A percentile compares a stretch with the other conserved stretches of the same genome.
phyloP scores from a whole-genome alignment of 1,140 invertebrate species.

The Zaprionus ornatus region DNA sequence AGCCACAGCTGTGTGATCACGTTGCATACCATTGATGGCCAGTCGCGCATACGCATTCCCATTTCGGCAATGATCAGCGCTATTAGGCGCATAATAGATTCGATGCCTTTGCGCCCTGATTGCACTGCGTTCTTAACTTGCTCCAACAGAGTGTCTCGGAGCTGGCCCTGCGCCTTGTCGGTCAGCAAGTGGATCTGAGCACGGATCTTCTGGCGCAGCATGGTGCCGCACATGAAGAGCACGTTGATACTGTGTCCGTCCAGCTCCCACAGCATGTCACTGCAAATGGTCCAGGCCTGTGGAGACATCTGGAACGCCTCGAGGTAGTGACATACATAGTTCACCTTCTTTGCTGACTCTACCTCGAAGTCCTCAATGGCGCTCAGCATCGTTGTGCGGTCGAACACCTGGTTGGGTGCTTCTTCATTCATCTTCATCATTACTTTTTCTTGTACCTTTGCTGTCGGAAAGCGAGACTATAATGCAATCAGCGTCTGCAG shows the following conservation, averaged over 20 bases:
- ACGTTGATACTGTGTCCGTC: neutral
- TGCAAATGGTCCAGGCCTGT: neutral
- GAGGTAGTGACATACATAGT: neutral
- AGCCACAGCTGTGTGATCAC: neutral
- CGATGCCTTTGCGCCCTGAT: neutral
- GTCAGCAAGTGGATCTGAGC: neutral
- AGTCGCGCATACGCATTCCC: neutral
- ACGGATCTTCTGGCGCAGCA: neutral
- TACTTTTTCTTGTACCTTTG: too few relatives aligned
- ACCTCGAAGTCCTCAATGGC: neutral
- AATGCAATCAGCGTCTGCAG: too few relatives aligned
- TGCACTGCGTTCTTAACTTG: neutral
- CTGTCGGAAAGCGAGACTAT: too few relatives aligned
- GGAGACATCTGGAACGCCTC: neutral
- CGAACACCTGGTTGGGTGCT: fast-evolving
- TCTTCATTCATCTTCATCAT: too few relatives aligned
- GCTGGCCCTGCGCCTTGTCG: neutral
- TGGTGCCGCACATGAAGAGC: neutral
- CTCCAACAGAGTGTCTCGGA: neutral
- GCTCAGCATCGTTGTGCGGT: neutral
- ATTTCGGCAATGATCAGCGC: neutral
- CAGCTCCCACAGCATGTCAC: neutral
- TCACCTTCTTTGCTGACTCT: neutral
- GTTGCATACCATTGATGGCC: too few relatives aligned
- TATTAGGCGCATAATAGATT: neutral